Evolutionary conservation across 2,888 invertebrate species (phyloP), one percentile per base, ranked within the genome.

Genomic region (Trissoscelio sp.): DNA sequence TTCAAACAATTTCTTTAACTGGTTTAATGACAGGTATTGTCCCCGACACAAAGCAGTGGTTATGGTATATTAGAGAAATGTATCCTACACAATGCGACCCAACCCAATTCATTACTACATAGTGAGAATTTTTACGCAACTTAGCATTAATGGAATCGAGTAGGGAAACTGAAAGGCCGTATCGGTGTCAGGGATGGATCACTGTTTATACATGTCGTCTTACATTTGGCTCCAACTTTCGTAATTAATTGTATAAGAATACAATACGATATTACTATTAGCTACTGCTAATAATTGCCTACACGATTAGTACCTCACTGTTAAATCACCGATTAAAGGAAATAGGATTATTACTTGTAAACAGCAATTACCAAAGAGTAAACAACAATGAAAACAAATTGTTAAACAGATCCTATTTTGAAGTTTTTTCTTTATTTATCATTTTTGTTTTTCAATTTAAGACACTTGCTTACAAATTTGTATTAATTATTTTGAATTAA

Each of bases 171-270:
- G 64, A 72, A 79, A 72, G 44, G 67, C 24, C 14, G 34, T 72
- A 73, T 60, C 51, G 58, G 66, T 79, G 78, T 79, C 78, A 79
- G 79, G 79, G 79, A 69, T 79, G 70, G 51, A 66, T 62, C 66
- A 12, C 12, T 12, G 31, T 48, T 58, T 31, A 28, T 58, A 57
- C 75, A 37, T 53, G 53, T 57, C 16, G 18, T 55, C 57, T 66
- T 34, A 14, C 22, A 57, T 62, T 67, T 28, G 39, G 37, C 58
- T 39, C 3, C n/a, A 34, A 31, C 51, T 77, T 69, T 77, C 53
- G 42, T 67, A 77, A 77, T 55, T 42, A 62, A 53, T 53, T 28
- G 24, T 18, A 22, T 16, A 58, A 34, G 57, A 51, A 60, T 34
- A 75, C 58, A 75, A 67, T 67, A 42, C 44, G 44, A 22, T 11